Evolutionary conservation across 2,797 vertebrate species (phyloP), one percentile per base, ranked within the genome.

Genomic region (Microtus obscurus): DNA sequence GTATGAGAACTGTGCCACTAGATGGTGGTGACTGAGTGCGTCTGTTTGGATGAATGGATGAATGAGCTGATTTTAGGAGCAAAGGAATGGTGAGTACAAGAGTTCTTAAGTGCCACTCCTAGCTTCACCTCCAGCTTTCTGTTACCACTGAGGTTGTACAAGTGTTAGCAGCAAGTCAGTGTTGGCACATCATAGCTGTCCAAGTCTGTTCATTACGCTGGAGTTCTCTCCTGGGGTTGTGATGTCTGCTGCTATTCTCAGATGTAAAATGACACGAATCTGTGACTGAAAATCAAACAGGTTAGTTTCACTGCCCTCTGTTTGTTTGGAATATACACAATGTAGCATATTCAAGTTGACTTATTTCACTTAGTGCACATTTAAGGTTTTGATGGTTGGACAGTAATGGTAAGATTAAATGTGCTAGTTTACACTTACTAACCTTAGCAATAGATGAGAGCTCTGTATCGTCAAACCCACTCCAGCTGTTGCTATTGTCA

Each of bases 291-390:
- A 69, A 34, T 5, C 13, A 45, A 74, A 53, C 14, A 90, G 29
- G 83, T n/a, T 51, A 45, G 79, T 94, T 96, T 94, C 34, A 43
- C n/a, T 83, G 27, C 48, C 56, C 17, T 92, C 21, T 79, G 16
- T 77, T 87, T 79, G 16, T 77, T 87, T 79, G 45, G n/a, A 82
- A 37, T 27, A 43, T 61, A 80, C 4, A n/a, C 37, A 25, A 11
- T 11, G 8, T 79, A 19, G 40, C n/a, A 77, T 69, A 43, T 93
- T 95, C 43, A 51, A 9, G 61, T 69, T 78, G 76, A 37, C 31
- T 40, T 91, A 67, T 34, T 83, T 59, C 63, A 90, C 23, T 53
- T 92, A 79, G 21, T 59, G 40, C n/a, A 56, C 2, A n/a, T 88
- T 81, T 90, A 76, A 79, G 27, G 17, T 95, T 96, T 73, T 29